These are phyloP conservation scores for Pedetes capensis DNA, from an alignment of 2,113 vertebrate species.

Conservation along the genomic window DNA sequence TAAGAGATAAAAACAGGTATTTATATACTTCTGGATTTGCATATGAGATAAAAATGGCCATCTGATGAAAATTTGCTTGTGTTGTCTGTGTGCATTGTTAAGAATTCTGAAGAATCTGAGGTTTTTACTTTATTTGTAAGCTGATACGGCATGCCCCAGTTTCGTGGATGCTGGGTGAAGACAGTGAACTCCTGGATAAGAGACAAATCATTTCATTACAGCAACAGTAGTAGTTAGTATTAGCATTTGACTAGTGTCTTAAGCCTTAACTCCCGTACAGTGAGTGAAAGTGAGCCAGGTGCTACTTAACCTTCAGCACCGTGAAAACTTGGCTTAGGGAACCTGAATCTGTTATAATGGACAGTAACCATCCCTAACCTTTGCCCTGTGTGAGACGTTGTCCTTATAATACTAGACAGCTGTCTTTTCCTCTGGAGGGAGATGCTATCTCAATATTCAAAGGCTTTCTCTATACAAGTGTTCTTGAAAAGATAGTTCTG, in stretches of 20 bases:
- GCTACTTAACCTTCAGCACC: background rate
- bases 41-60: background rate
- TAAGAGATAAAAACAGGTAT: background rate
- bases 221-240: background rate
- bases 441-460: background rate
- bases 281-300: background rate
- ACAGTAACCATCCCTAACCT: background rate
- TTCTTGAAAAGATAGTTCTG: background rate
- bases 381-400: background rate
- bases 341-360: background rate
- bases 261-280: background rate
- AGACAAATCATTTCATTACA: background rate
- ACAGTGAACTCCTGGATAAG: background rate
- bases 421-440: background rate
- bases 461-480: background rate
- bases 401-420: background rate
- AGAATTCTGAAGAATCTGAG: background rate
- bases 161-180: background rate
- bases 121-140: background rate
- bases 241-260: background rate
- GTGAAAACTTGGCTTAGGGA: background rate
- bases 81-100: background rate
- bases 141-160: background rate
- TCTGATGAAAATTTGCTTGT: too few species aligned
- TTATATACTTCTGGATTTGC: background rate